These are phyloP conservation scores for Porphyrio hochstetteri DNA, from an alignment of 2,113 vertebrate species.

Conservation along the genomic window DNA sequence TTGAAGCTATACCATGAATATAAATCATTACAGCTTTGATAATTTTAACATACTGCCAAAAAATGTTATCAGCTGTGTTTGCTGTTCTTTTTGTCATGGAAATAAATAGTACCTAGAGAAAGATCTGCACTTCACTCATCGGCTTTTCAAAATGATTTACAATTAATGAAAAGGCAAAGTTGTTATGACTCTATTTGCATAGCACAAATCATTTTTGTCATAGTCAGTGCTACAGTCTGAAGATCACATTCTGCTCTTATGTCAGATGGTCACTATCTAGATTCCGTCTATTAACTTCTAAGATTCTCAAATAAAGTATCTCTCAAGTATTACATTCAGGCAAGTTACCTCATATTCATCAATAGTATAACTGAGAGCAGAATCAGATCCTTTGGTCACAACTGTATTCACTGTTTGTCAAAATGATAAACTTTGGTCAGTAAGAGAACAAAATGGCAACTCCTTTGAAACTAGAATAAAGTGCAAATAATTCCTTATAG, in stretches of 20 bases:
- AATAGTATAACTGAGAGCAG: background rate
- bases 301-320: background rate
- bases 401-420: background rate
- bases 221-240: background rate
- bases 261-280: background rate
- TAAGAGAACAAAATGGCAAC: background rate
- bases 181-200: background rate
- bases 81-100: background rate
- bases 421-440: background rate
- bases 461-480: background rate
- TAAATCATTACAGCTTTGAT: conserved; percentile 16
- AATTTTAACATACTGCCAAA: background rate
- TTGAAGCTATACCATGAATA: conserved; percentile 41
- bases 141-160: background rate
- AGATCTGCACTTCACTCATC: background rate
- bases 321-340: background rate
- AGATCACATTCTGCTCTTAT: background rate
- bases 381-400: background rate
- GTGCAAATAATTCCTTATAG: background rate
- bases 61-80: background rate
- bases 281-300: background rate
- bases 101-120: background rate
- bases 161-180: background rate
- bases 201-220: background rate
- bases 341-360: background rate